Base-by-base conservation (phyloP, 92 coral and sea anemone species). In the Zoanthus gigantus region DNA sequence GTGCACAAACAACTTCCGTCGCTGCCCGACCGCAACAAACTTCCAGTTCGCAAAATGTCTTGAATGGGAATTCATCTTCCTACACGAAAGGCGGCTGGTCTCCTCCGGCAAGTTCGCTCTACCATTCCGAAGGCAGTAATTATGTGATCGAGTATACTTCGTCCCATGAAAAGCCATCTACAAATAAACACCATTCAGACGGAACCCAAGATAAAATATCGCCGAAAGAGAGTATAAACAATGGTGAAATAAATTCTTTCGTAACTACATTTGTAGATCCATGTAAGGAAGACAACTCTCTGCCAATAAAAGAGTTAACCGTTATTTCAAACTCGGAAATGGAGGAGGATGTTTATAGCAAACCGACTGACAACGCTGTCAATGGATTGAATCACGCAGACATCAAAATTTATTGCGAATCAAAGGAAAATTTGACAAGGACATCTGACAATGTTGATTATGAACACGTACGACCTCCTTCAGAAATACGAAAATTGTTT, bases 401-500 rank as follows among this genome's bases (percentile, higher is more conserved):
- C 78, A 52, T 73, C 71, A 57, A 67, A 85, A 44, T 80, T 52
- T 42, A 45, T 7, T 17, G 73, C 28, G 75, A 66, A n/a, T 54
- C 61, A 71, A 81, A 18, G 44, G 74, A 44, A 34, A 61, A 10
- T 37, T 50, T 52, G 16, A 37, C 37, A 13, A 28, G 11, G 23
- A 45, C 18, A n/a, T 81, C 83, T 7, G 74, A 76, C 79, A 92
- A 90, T 11, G 94, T 92, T 18, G 68, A 78, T 1, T 92, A 92
- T 58, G 94, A 92, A 14, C 94, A 90, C 52, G 90, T 92, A 54
- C 90, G 76, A 71, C 72, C 93, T 7, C 93, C 98, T 1, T 95
- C 98, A 18, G 95, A 88, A 58, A 72, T 87, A 37, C 79, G 91
- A 34, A 92, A 76, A 79, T 74, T 94, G 82, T 93, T 93, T 80